Base-by-base conservation (phyloP, 64 coral and sea anemone genomes). In the Porites lutea region DNA sequence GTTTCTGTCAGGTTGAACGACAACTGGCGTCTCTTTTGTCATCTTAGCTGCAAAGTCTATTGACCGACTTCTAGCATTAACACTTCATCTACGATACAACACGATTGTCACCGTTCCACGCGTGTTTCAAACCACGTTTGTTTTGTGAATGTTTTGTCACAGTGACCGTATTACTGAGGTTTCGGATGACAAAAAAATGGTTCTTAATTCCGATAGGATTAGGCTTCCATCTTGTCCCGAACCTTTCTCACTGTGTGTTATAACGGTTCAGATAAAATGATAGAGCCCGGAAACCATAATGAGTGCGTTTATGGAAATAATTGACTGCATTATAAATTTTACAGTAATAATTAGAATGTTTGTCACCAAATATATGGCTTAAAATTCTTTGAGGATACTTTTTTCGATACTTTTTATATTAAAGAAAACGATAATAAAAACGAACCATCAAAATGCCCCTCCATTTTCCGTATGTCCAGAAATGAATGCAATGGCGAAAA, bases 51-150 rank as follows among this genome's bases (percentile, higher is more conserved):
- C 74, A 7, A 70, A 88, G 16, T 79, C 83, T 45, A 65, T 93
- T 66, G 91, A 93, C 11, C 91, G 83, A 11, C 83, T 88, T n/a
- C 64, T 93, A 2, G 83, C 91, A 27, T 59, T 93, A 65, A 75
- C 65, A 15, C 91, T 93, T 62, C 83, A 86, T 46, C 18, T 93
- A 27, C 84, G 84, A 4, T 93, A 93, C 79, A 74, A 77, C 43
- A 4, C 87, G 13, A 78, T 81, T 22, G 91, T 93, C 4, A 81
- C 74, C 23, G 61, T 70, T 72, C 86, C 67, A 43, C 84, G 91
- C 45, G 75, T 93, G 6, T 71, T 67, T 47, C n/a, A 51, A 52
- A 71, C 10, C 13, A 57, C 68, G 12, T 61, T 88, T 2, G 16
- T 71, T 71, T 62, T 87, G 5, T 93, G 91, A 83, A 43, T 93